These are phyloP conservation scores for Falcaria lacertinaria DNA, from an alignment of 2,888 invertebrate species.

Conservation along the genomic window DNA sequence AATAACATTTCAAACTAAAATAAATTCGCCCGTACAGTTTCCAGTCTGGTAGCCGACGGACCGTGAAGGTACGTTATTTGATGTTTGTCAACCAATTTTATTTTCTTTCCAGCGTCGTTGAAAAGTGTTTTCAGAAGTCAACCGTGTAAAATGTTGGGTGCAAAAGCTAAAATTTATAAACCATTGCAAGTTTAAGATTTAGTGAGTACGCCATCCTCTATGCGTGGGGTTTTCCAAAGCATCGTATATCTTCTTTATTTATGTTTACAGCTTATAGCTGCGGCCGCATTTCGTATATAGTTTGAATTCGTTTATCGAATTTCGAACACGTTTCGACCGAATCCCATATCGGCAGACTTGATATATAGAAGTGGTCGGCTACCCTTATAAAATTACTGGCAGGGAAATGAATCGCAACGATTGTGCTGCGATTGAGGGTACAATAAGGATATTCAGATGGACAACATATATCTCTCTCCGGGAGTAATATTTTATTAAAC, in stretches of 20 bases:
- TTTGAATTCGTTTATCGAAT: constrained; percentile 76
- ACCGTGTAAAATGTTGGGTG: constrained; percentile 19
- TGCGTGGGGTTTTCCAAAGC: constrained; percentile 75
- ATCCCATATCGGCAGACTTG: constrained; percentile 63
- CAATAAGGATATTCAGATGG: constrained; percentile 45
- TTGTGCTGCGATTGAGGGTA: constrained; percentile 38
- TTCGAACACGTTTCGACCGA: constrained; percentile 68
- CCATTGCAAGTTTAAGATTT: constrained; percentile 64
- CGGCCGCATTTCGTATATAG: constrained; percentile 65
- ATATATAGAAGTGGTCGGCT: constrained; percentile 55
- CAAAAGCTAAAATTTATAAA: constrained; percentile 59
- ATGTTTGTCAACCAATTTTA: constrained; percentile 15
- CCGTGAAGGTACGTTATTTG: constrained; percentile 6
- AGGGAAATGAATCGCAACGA: constrained; percentile 39
- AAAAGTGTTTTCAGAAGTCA: constrained; percentile 26
- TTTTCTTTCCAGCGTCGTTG: constrained; percentile 7
- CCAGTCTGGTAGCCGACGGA: background rate
- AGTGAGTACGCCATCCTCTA: constrained; percentile 51
- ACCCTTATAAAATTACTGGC: constrained; percentile 59
- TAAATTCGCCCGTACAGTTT: constrained; percentile 1
- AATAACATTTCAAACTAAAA: background rate
- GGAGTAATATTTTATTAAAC: constrained; percentile 27
- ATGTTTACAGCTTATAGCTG: constrained; percentile 74
- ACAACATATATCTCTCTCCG: constrained; percentile 26
- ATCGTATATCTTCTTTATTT: constrained; percentile 74